phyloP scores from a whole-genome alignment of 2,888 invertebrate genomes.

The Pandemis cinnamomeana region DNA sequence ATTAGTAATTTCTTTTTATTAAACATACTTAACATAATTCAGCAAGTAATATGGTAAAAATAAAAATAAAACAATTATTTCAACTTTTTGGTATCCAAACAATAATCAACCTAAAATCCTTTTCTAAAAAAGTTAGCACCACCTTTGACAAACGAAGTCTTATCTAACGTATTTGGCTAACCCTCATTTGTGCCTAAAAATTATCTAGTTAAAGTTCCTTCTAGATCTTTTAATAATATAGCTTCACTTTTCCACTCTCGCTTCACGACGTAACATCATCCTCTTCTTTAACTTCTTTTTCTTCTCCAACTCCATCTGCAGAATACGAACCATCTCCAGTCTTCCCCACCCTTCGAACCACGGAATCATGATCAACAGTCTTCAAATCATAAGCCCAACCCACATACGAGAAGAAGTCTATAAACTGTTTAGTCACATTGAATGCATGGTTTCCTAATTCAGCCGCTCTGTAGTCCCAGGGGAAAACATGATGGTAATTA shows the following conservation, averaged over 20 bases:
- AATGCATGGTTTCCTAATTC: constrained; percentile 24
- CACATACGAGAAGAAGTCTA: constrained; percentile 2
- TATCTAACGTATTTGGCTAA: too few relatives aligned
- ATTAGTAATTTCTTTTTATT: too few relatives aligned
- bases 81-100: too few relatives aligned
- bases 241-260: background rate
- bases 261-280: background rate
- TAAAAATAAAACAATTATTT: too few relatives aligned
- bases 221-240: too few relatives aligned
- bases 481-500: constrained; percentile 43
- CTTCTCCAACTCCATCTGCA: background rate
- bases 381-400: constrained; percentile 13
- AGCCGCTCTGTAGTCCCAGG: constrained; percentile 42
- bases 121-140: too few relatives aligned
- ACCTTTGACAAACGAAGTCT: too few relatives aligned
- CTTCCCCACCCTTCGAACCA: background rate
- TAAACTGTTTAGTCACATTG: background rate
- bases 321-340: background rate
- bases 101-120: background rate
- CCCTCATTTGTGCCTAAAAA: too few relatives aligned
- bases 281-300: background rate
- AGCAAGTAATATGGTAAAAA: too few relatives aligned
- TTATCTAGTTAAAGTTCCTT: too few relatives aligned
- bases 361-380: background rate
- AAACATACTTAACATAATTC: too few relatives aligned